Conservation (phyloP, 2,113 vertebrate species). For the Opisthocomus hoazin region DNA sequence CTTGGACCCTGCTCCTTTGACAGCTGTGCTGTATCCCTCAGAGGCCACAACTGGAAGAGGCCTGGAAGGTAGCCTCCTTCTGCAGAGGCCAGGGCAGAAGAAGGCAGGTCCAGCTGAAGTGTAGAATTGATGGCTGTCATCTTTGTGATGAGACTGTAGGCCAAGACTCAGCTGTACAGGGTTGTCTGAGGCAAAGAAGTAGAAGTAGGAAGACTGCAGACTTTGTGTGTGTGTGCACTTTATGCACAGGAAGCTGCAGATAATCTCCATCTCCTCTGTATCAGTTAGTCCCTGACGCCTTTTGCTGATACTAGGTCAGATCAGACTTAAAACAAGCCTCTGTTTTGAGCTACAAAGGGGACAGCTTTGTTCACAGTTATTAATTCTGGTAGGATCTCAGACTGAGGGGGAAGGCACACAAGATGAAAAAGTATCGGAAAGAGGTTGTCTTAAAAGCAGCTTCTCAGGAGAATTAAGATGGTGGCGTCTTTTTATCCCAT, state of each 20-base stretch:
- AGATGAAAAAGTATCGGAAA: not conserved
- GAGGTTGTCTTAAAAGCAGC: not conserved
- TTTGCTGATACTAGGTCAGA: not conserved
- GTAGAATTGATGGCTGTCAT: not conserved
- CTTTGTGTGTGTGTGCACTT: not conserved
- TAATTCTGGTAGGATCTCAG: not conserved
- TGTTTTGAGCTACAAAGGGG: not conserved
- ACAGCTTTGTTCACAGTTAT: not conserved
- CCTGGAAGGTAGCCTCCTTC: not conserved
- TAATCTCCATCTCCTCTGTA: not conserved
- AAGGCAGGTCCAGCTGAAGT: not conserved
- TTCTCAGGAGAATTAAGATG: not conserved
- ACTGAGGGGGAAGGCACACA: not conserved
- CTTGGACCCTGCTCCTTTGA: not conserved
- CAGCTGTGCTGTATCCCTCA: not conserved
- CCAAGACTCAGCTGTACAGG: not conserved
- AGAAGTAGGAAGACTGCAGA: not conserved
- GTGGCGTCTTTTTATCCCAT: accelerated
- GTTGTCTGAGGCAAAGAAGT: not conserved
- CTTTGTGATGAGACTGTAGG: not conserved
- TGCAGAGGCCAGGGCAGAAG: not conserved
- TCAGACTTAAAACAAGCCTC: not conserved
- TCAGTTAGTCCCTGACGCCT: not conserved
- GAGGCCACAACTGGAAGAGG: not conserved
- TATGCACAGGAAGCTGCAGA: not conserved